A percentile compares a stretch with the other conserved stretches of the same genome.
Conservation (phyloP, 2,113 vertebrate species). For the Gambusia holbrooki region DNA sequence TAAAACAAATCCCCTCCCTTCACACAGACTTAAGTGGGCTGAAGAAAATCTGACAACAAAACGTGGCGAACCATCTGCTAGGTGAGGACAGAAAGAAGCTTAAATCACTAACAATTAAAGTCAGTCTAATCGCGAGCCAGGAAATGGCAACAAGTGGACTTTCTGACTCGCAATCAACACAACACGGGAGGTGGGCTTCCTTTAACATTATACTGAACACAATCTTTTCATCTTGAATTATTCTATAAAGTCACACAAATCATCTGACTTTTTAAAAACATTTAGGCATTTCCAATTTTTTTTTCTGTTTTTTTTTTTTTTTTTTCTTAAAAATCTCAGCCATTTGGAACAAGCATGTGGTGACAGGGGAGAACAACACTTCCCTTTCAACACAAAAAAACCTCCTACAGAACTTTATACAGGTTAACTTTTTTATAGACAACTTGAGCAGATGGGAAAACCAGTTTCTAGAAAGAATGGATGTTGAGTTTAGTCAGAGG, state of each 20-base stretch:
- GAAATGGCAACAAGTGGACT: slow-evolving; percentile 12
- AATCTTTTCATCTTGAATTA: too few species aligned
- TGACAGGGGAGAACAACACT: too few species aligned
- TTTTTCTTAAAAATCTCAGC: too few species aligned
- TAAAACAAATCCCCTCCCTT: slow-evolving; percentile 45
- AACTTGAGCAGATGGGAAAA: too few species aligned
- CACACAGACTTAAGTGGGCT: slow-evolving; percentile 47
- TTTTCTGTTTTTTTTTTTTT: neutral
- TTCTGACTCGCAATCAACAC: neutral
- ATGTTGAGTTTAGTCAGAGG: too few species aligned
- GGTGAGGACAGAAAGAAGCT: slow-evolving; percentile 49
- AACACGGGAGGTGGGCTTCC: too few species aligned
- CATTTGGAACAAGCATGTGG: too few species aligned
- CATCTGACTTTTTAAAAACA: neutral
- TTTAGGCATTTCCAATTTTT: neutral
- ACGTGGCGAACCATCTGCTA: slow-evolving; percentile 68
- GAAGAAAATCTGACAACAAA: slow-evolving; percentile 50
- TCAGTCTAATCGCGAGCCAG: slow-evolving; percentile 45
- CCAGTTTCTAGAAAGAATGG: too few species aligned
- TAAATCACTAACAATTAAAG: slow-evolving; percentile 72
- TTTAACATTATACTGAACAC: too few species aligned
- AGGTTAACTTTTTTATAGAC: too few species aligned
- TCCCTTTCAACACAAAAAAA: too few species aligned
- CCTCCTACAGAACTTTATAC: too few species aligned
- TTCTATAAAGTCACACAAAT: neutral